Conservation (phyloP, 2,113 vertebrate genomes). For the Epinephelus moara region DNA sequence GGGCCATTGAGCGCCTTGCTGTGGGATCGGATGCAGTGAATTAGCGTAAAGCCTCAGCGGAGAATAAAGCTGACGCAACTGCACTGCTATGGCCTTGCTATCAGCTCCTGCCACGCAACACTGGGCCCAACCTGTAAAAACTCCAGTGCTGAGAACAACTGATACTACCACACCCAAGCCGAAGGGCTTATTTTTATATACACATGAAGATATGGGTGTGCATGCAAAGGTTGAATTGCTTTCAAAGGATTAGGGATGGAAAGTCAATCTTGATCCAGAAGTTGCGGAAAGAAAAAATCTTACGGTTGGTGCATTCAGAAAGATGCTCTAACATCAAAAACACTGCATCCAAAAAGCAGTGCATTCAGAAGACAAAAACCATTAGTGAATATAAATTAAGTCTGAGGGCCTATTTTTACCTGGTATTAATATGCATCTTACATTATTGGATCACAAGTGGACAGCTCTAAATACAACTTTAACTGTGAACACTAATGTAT, state of each 20-base stretch:
- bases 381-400: too few relatives aligned
- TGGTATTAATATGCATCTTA: too few relatives aligned
- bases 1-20: slow-evolving; percentile 75
- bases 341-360: neutral
- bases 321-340: neutral
- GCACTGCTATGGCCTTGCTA: slow-evolving; percentile 57
- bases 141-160: slow-evolving; percentile 38
- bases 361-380: neutral
- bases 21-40: slow-evolving; percentile 78
- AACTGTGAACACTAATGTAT: too few relatives aligned
- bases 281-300: neutral
- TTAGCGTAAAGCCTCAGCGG: slow-evolving; percentile 79
- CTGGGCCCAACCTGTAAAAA: slow-evolving; percentile 52
- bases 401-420: too few relatives aligned
- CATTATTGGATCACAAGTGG: too few relatives aligned
- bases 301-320: neutral
- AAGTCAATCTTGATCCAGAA: neutral
- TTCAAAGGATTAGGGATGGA: neutral
- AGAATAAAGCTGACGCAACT: slow-evolving; percentile 79
- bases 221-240: neutral
- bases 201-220: neutral
- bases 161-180: neutral
- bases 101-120: slow-evolving; percentile 61
- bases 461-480: too few relatives aligned
- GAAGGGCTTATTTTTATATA: slow-evolving; percentile 8